phyloP scores from a whole-genome alignment of 2,888 invertebrate genomes.

The Tinea semifulvella region DNA sequence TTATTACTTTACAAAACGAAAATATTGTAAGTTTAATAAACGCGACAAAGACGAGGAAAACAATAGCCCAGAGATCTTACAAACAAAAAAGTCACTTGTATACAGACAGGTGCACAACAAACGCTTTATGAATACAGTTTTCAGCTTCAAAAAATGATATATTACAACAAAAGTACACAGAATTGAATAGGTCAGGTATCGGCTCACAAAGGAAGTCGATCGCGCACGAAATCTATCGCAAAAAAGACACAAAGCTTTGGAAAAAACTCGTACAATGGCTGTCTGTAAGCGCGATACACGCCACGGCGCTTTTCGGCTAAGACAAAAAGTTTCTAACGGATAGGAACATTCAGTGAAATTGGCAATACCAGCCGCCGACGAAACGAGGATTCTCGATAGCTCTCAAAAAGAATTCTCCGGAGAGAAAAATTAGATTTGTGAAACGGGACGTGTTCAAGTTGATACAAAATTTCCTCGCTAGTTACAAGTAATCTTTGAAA shows the following conservation, averaged over 20 bases:
- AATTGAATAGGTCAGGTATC: conserved; percentile 6
- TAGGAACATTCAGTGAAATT: conserved; percentile 35
- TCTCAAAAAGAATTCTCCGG: conserved; percentile 48
- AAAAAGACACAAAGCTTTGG: conserved; percentile 4
- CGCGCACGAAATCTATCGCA: conserved; percentile 10
- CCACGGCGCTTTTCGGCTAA: conserved; percentile 6
- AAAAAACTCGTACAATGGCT: conserved; percentile 9
- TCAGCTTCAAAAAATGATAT: background rate
- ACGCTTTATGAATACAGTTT: background rate
- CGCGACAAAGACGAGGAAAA: no score
- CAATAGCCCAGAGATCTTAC: no score
- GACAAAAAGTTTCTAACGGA: conserved; percentile 24
- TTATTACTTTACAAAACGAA: no score
- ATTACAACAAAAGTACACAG: background rate
- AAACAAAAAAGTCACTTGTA: background rate
- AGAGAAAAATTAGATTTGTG: conserved; percentile 58
- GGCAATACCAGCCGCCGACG: conserved; percentile 37
- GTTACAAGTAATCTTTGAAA: conserved; percentile 13
- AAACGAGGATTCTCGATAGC: conserved; percentile 31
- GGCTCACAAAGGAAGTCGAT: conserved; percentile 8
- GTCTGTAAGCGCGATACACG: conserved; percentile 7
- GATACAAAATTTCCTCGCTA: conserved; percentile 13
- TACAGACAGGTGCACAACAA: background rate
- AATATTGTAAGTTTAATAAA: no score
- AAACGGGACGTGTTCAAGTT: conserved; percentile 45